These are phyloP conservation scores for Nothocercus nigrocapillus DNA, from an alignment of 2,113 vertebrate species.

Conservation along the genomic window DNA sequence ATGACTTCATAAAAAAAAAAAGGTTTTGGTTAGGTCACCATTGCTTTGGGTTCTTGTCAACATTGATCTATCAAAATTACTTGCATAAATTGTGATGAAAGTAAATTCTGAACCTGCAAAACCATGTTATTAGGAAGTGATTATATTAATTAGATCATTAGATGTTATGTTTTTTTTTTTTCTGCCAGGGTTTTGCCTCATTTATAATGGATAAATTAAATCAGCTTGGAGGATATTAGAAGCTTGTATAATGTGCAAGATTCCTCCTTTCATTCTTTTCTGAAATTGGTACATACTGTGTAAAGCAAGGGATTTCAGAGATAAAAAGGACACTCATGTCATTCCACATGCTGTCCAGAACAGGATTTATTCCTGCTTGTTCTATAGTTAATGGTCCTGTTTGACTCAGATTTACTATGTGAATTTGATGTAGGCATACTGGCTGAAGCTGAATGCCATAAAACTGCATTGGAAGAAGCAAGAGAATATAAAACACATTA, in stretches of 20 bases:
- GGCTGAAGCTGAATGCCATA: not conserved
- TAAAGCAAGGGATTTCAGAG: not conserved
- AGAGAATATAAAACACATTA: not conserved
- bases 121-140: not conserved
- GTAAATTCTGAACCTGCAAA: conserved; percentile 24
- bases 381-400: not conserved
- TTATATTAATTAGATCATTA: conserved; percentile 37
- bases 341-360: not conserved
- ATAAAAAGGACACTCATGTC: not conserved
- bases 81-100: conserved; percentile 27
- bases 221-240: not conserved
- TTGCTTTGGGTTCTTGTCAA: not conserved
- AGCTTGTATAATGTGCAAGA: not conserved
- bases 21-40: not conserved
- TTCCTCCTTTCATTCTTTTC: not conserved
- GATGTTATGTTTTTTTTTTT: not conserved
- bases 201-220: conserved; percentile 34
- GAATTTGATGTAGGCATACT: not conserved
- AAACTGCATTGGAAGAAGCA: not conserved
- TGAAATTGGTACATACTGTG: not conserved
- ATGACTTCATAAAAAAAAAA: conserved; percentile 16
- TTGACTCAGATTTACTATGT: not conserved
- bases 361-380: not conserved
- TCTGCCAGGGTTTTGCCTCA: not conserved
- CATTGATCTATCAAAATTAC: conserved; percentile 37